Conservation (phyloP, 1,140 invertebrate species). For the Lanistes nyassanus region DNA sequence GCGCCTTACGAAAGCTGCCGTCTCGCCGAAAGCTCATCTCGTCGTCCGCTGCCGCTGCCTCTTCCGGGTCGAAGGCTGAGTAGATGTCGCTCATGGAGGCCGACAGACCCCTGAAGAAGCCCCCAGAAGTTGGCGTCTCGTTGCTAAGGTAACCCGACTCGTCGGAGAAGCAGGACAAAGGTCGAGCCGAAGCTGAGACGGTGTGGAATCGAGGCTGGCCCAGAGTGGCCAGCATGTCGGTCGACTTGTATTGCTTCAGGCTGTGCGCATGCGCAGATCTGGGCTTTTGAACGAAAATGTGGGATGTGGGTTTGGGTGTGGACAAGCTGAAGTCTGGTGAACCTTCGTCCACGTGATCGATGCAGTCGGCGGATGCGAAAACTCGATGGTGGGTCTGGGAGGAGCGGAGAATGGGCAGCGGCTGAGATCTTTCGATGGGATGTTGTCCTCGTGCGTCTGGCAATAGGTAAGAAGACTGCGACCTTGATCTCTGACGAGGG, state of each 20-base stretch:
- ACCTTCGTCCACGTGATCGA: conserved; percentile 13
- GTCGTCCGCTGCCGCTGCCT: conserved; percentile 10
- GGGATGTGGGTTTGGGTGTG: conserved; percentile 6
- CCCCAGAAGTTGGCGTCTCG: conserved; percentile 5
- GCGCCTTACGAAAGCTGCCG: conserved; percentile 24
- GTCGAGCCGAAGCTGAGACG: neutral
- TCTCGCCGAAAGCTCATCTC: conserved; percentile 20
- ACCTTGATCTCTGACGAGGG: too few species aligned
- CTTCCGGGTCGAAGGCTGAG: conserved; percentile 8
- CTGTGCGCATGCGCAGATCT: neutral
- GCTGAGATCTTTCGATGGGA: too few species aligned
- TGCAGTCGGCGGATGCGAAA: neutral
- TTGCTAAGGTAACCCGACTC: conserved; percentile 26
- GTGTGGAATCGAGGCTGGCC: conserved; percentile 2
- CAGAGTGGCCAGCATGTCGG: conserved; percentile 16
- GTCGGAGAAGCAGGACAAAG: conserved; percentile 22
- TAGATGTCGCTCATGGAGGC: conserved; percentile 19
- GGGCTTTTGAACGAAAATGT: conserved; percentile 1
- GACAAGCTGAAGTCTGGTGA: conserved; percentile 6
- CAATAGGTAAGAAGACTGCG: too few species aligned
- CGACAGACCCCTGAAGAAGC: conserved; percentile 13
- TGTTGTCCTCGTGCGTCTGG: too few species aligned
- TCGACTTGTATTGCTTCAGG: conserved; percentile 9
- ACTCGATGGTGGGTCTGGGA: too few species aligned
- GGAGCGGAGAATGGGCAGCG: too few species aligned